Percentiles rank a stretch among this genome's conserved stretches.
Evolutionary conservation across 2,113 vertebrate genomes (phyloP).

Genomic region (Bufo gargarizans): DNA sequence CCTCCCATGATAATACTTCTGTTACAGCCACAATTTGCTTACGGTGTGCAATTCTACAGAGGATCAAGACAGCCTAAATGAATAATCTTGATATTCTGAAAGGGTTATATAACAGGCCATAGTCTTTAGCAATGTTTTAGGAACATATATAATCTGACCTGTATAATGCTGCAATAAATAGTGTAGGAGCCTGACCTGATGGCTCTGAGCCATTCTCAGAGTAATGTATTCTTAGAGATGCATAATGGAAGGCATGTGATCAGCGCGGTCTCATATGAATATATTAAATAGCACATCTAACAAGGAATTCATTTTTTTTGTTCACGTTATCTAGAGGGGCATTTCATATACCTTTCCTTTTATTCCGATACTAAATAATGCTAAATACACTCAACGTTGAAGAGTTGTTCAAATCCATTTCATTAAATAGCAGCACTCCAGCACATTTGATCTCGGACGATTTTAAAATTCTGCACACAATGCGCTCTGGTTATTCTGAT

Average conservation of each 20-base stretch:
- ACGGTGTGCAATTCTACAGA: neutral
- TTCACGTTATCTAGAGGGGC: conserved; percentile 8
- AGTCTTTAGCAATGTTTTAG: too few species aligned
- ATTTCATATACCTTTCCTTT: conserved; percentile 35
- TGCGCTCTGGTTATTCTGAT: conserved; percentile 38
- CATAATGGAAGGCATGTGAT: conserved; percentile 34
- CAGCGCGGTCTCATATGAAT: neutral
- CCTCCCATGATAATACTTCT: neutral
- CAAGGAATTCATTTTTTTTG: neutral
- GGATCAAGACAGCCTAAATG: neutral
- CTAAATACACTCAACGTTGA: conserved; percentile 12
- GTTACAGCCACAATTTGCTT: neutral
- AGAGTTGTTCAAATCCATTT: conserved; percentile 29
- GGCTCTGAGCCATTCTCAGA: neutral
- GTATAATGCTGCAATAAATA: conserved; percentile 25
- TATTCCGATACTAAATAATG: conserved; percentile 41
- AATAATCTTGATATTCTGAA: neutral
- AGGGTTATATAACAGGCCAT: too few species aligned
- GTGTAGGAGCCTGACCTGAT: neutral
- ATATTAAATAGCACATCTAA: conserved; percentile 30
- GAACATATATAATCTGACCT: too few species aligned
- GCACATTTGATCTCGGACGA: conserved; percentile 27
- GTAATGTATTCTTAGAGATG: neutral
- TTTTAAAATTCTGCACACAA: conserved; percentile 34
- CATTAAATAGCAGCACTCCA: conserved; percentile 40